Conservation (phyloP, 1,140 invertebrate genomes). For the Agraylea sexmaculata region DNA sequence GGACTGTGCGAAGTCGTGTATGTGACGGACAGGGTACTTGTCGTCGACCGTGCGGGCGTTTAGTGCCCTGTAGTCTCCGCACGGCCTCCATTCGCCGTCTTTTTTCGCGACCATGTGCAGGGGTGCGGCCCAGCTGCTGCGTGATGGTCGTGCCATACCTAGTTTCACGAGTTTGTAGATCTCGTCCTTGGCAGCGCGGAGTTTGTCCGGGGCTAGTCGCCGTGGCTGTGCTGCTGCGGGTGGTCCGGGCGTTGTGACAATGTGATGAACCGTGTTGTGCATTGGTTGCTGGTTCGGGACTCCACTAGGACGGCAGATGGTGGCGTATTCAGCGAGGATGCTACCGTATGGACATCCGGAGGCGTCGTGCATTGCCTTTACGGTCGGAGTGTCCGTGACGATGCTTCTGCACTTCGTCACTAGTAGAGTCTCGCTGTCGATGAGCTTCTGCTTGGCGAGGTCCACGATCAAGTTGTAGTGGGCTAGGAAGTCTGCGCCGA, state of each 20-base stretch:
- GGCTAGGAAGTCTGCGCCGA: conserved; percentile 31
- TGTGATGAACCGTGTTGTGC: conserved; percentile 16
- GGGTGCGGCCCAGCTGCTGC: conserved; percentile 27
- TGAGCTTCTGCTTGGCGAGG: conserved; percentile 19
- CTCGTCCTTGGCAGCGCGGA: conserved; percentile 21
- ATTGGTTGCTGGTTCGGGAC: not conserved
- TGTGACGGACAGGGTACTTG: conserved; percentile 28
- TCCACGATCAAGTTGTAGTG: conserved; percentile 24
- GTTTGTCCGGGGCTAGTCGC: conserved; percentile 24
- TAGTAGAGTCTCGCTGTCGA: conserved; percentile 20
- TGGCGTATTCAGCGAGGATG: conserved; percentile 11
- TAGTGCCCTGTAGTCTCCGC: conserved; percentile 22
- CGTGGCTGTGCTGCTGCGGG: conserved; percentile 24
- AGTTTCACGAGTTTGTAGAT: conserved; percentile 23
- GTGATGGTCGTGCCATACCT: conserved; percentile 20
- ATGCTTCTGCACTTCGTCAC: no score
- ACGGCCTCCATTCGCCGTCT: conserved; percentile 15
- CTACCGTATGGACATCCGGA: not conserved
- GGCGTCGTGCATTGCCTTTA: no score
- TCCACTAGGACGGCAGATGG: conserved; percentile 11
- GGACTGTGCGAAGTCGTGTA: conserved; percentile 26
- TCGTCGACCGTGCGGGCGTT: conserved; percentile 28
- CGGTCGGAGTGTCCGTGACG: no score
- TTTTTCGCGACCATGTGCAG: conserved; percentile 26
- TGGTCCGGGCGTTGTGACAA: conserved; percentile 22